Conservation (phyloP, 2,113 vertebrate species). For the Saguinus midas region DNA sequence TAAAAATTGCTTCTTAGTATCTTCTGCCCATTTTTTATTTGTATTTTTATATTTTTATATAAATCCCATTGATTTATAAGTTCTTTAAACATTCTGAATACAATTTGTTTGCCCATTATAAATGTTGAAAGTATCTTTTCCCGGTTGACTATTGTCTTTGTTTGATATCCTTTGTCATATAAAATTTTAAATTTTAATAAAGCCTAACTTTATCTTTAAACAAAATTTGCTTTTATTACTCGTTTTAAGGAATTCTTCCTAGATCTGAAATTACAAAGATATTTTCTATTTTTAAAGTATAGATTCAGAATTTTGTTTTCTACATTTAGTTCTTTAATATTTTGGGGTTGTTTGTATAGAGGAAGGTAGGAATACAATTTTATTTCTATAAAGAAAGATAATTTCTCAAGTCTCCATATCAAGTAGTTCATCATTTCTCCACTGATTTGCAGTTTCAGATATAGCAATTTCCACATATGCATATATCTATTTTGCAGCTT, state of each 20-base stretch:
- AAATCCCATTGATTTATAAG: background rate
- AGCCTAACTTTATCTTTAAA: background rate
- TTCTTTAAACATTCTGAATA: background rate
- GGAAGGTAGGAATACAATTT: background rate
- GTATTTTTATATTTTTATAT: background rate
- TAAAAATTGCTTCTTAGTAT: background rate
- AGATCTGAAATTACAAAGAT: background rate
- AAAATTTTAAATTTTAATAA: slow-evolving; percentile 35
- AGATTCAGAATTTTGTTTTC: background rate
- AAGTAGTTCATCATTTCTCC: background rate
- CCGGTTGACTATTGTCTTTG: background rate
- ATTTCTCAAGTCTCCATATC: background rate
- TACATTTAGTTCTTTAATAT: background rate
- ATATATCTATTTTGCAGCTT: background rate
- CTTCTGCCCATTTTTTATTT: background rate
- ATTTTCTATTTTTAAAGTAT: background rate
- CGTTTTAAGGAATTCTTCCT: background rate
- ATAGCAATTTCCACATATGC: background rate
- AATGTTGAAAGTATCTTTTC: background rate
- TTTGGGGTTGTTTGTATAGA: background rate
- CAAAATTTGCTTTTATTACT: background rate
- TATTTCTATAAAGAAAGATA: slow-evolving; percentile 4
- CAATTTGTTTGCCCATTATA: background rate
- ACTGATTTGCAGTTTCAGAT: background rate
- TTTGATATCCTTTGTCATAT: background rate